These are phyloP conservation scores for Nephotettix cincticeps DNA, from an alignment of 1,140 invertebrate species.

Conservation along the genomic window DNA sequence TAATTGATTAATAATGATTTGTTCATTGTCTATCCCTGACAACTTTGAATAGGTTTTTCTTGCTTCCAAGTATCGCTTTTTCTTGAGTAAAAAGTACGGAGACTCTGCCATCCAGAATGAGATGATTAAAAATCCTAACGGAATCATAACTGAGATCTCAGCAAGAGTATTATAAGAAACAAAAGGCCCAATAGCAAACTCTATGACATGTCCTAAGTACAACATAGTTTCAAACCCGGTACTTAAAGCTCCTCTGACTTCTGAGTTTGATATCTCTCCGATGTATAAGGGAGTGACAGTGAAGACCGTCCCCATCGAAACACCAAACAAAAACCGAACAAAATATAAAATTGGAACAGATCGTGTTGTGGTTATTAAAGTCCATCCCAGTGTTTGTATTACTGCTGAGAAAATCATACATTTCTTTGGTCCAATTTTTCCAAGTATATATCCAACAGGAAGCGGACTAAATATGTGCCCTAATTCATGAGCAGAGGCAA, in stretches of 20 bases:
- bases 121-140: constrained; percentile 61
- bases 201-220: constrained; percentile 72
- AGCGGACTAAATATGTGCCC: constrained; percentile 37
- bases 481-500: constrained; percentile 33
- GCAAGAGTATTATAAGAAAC: constrained; percentile 65
- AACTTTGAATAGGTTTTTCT: constrained; percentile 62
- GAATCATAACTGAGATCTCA: constrained; percentile 59
- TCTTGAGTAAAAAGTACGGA: constrained; percentile 66
- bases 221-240: constrained; percentile 80
- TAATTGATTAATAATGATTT: constrained; percentile 34
- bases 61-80: constrained; percentile 61
- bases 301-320: constrained; percentile 71
- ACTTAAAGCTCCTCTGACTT: constrained; percentile 49
- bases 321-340: constrained; percentile 63
- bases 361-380: constrained; percentile 26
- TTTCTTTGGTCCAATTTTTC: constrained; percentile 71
- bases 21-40: constrained; percentile 47
- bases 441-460: constrained; percentile 56
- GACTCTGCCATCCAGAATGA: constrained; percentile 80
- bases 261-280: constrained; percentile 65
- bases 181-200: constrained; percentile 73
- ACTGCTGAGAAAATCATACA: constrained; percentile 62
- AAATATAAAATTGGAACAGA: constrained; percentile 50
- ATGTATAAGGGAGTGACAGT: constrained; percentile 80
- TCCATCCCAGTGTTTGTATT: constrained; percentile 29